A percentile compares a stretch with the other conserved stretches of the same genome.
Evolutionary conservation across 2,113 vertebrate species (phyloP).

Genomic region (Phalacrocorax brasilianus): DNA sequence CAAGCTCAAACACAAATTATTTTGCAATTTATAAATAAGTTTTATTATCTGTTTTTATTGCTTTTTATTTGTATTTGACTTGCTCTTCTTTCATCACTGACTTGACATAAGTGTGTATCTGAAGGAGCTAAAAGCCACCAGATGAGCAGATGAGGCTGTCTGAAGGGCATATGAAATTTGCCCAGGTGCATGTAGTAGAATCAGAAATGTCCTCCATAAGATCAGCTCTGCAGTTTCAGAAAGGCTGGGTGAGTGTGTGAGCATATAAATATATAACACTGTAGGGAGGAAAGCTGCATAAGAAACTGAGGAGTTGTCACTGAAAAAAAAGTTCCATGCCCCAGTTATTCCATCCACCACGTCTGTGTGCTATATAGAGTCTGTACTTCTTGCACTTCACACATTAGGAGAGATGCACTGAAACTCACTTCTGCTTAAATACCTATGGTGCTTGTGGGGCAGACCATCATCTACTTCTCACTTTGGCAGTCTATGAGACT

Average conservation of each 20-base stretch:
- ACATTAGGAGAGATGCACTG: not conserved
- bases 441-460: not conserved
- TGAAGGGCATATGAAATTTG: not conserved
- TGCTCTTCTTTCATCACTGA: not conserved
- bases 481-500: not conserved
- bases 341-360: not conserved
- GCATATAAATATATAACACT: not conserved
- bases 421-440: not conserved
- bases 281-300: not conserved
- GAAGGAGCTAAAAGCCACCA: not conserved
- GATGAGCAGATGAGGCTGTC: not conserved
- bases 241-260: not conserved
- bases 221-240: not conserved
- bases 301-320: not conserved
- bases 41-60: not conserved
- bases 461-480: constrained; percentile 15
- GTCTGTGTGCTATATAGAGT: not conserved
- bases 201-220: not conserved
- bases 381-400: not conserved
- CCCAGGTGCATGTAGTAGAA: not conserved
- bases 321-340: not conserved
- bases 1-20: not conserved
- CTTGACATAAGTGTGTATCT: not conserved
- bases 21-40: not conserved
- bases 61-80: not conserved